Evolutionary conservation across 1,140 invertebrate genomes (phyloP), one percentile per base, ranked within the genome.

Genomic region (Sycophila sp.): DNA sequence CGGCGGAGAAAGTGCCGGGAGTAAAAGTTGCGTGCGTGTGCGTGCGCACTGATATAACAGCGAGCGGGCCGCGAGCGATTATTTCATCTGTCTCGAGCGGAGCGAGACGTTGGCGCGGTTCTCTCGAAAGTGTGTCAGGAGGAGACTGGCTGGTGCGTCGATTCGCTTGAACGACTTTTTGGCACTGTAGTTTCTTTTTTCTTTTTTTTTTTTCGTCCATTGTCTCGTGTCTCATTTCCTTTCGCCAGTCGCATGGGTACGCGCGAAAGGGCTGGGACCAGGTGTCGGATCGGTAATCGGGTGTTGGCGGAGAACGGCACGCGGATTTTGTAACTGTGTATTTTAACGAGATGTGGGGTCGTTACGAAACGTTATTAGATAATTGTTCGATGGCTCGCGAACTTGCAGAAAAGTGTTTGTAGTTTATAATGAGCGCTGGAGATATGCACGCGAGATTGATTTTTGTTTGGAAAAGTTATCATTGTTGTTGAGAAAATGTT

Each of bases 261-360:
- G n/a, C n/a, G n/a, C n/a, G n/a, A n/a, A n/a, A n/a, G n/a, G n/a
- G n/a, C n/a, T n/a, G n/a, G n/a, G n/a, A n/a, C n/a, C 38, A 4
- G 38, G 6, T 40, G 38, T 40, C 15, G 38, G 6, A 40, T 40
- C n/a, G 11, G 11, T 7, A 47, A 47, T 47, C 19, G 17, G 24
- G n/a, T n/a, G n/a, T n/a, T n/a, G 42, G 19, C 19, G 40, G 19
- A 32, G 51, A 30, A 53, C 26, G 1, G 8, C 6, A 30, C n/a
- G 32, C 3, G n/a, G 1, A 58, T 58, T 58, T 58, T 38, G 55
- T 58, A 58, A 58, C 36, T 58, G 36, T 34, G 40, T 38, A 38
- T 58, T 58, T 58, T 40, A 24, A 4, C 19, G 15, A 38, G 28
- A 58, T 38, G 22, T 40, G 40, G 38, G 53, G 30, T 6, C 17